Conservation (phyloP, 2,888 invertebrate genomes). For the Rapana venosa region DNA sequence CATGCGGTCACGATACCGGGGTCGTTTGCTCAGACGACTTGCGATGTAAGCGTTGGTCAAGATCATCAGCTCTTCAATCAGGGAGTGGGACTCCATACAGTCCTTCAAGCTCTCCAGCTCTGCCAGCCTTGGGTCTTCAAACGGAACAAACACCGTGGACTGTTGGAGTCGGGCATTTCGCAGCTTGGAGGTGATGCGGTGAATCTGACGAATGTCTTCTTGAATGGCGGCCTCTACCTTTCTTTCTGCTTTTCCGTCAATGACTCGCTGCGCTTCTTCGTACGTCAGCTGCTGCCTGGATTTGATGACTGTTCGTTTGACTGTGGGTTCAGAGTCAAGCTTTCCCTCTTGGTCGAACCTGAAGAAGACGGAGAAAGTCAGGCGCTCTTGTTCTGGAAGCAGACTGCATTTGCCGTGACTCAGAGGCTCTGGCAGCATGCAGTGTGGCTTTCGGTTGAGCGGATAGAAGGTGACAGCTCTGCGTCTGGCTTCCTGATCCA, state of each 20-base stretch:
- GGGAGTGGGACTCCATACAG: conserved; percentile 47
- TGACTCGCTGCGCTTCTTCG: conserved; percentile 57
- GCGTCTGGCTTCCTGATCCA: conserved; percentile 59
- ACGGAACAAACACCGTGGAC: conserved; percentile 47
- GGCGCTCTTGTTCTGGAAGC: conserved; percentile 53
- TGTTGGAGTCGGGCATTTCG: conserved; percentile 47
- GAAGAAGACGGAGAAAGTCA: conserved; percentile 62
- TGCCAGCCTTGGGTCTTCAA: conserved; percentile 43
- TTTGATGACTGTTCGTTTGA: conserved; percentile 51
- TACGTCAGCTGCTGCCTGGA: conserved; percentile 56
- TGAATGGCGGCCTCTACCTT: conserved; percentile 20
- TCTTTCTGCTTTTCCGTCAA: conserved; percentile 35
- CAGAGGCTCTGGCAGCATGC: conserved; percentile 65
- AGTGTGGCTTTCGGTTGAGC: conserved; percentile 45
- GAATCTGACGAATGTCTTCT: conserved; percentile 46
- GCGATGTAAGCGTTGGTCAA: conserved; percentile 53
- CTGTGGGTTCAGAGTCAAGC: conserved; percentile 38
- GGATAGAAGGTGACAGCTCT: conserved; percentile 58
- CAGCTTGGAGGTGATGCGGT: conserved; percentile 47
- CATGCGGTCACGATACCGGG: conserved; percentile 40
- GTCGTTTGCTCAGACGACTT: conserved; percentile 36
- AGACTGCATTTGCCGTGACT: conserved; percentile 60
- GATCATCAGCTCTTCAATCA: conserved; percentile 57
- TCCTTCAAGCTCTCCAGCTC: conserved; percentile 38
- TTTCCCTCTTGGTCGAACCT: conserved; percentile 51